Base-by-base conservation (phyloP, 2,797 vertebrate genomes). In the Somateria mollissima region DNA sequence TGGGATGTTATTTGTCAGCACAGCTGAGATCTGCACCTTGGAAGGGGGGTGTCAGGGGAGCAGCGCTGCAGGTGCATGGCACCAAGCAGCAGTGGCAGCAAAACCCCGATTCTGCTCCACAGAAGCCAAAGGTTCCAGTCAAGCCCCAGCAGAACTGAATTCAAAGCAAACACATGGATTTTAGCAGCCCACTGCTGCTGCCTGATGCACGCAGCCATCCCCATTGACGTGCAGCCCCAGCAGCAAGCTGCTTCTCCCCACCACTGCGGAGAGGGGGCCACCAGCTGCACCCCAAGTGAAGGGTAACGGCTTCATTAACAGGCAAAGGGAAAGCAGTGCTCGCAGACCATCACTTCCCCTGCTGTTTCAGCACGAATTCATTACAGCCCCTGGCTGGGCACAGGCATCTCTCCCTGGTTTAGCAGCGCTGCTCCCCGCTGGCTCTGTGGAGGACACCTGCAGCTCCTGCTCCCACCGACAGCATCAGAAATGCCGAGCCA, bases 121-220 rank as follows among this genome's bases (percentile, higher is more conserved):
- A 58, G 61, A 54, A 36, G 8, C 51, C 39, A 9, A 18, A 43
- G 47, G 39, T 10, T 53, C 65, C 57, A 30, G 72, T 54, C 58
- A 36, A 36, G 11, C 12, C 47, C 17, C 4, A 0, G 24, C 27
- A 8, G 1, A 66, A 2, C 2, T 0, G 11, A 25, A 27, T 0
- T 10, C 56, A 41, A 56, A 37, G 66, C 61, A 24, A 65, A 34
- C 0, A 0, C 0, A 0, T 1, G 30, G 57, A 20, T 27, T 64
- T 56, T 5, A 1, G 8, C 53, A 56, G 53, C 28, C 17, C 10
- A 30, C 53, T 30, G 17, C 53, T 19, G 53, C 28, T 30, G 22
- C 28, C 53, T 30, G 28, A 32, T 6, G 8, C 28, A 54, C 4
- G 8, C 28, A 54, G 28, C 53, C 53, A 27, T 16, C 51, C 51